Evolutionary conservation across 2,797 vertebrate species (phyloP), one percentile per base, ranked within the genome.

Genomic region (Channa striata): DNA sequence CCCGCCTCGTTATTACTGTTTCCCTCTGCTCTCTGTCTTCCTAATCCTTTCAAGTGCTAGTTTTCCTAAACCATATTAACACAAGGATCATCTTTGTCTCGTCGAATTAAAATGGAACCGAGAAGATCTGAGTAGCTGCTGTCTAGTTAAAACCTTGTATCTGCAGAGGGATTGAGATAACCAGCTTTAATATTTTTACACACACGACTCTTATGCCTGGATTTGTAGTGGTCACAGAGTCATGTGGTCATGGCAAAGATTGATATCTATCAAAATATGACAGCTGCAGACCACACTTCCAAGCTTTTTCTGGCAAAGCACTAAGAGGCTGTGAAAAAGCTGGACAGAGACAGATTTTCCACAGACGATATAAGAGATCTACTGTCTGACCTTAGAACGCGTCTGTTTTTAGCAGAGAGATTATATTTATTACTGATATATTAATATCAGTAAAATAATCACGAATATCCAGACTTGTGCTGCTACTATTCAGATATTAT

Each of bases 1-100:
- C 11, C 59, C 49, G 69, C 67, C 14, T 67, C 49, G 11, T 66
- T 77, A 59, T 83, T 72, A 72, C 78, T 64, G 70, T 56, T 67
- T 74, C 33, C 47, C 46, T 76, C 52, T 1, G 19, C 58, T 59
- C 77, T 65, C 73, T 49, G 60, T 65, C 75, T 63, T 53, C 21
- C 72, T 90, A 87, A 89, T 87, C 87, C 88, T 81, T 87, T 88
- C 78, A 81, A 87, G 82, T 78, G 66, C 81, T 67, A 62, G 54
- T 84, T 80, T 77, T 76, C 76, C 77, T 77, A 87, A 89, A 88
- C 81, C 85, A 85, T 84, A 87, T 90, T 91, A 89, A 82, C 85
- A 79, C 73, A 79, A 58, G 78, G 85, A 85, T 90, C 85, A 84
- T 85, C 81, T 87, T 85, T 78, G 81, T 84, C 80, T 64, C 20